phyloP scores from a whole-genome alignment of 2,113 vertebrate genomes.

The Aptenodytes patagonicus region DNA sequence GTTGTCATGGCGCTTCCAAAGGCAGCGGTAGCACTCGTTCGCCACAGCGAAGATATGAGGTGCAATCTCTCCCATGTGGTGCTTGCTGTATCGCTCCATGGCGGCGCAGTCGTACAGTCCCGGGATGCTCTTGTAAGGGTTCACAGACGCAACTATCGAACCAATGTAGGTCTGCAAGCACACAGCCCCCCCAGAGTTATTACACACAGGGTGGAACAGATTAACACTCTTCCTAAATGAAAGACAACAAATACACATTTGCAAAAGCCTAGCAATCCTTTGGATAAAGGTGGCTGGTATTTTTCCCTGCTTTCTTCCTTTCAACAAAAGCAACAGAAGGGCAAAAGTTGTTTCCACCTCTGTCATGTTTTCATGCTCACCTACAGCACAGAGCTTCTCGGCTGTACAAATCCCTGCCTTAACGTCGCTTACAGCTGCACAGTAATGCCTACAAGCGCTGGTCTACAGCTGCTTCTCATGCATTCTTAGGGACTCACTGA shows the following conservation, averaged over 20 bases:
- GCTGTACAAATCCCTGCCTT: not conserved
- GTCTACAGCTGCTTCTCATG: not conserved
- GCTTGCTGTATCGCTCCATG: conserved; percentile 84
- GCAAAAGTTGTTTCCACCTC: not conserved
- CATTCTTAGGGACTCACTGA: not conserved
- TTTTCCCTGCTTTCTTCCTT: not conserved
- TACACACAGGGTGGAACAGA: not conserved
- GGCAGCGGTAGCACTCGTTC: conserved; percentile 94
- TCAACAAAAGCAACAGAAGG: not conserved
- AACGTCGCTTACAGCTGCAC: not conserved
- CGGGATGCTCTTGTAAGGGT: conserved; percentile 88
- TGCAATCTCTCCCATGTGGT: conserved; percentile 87
- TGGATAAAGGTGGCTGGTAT: not conserved
- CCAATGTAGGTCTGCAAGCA: conserved; percentile 91
- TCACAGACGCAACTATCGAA: conserved; percentile 93
- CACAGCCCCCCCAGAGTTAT: not conserved
- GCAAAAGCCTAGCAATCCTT: not conserved
- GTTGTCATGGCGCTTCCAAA: conserved; percentile 92
- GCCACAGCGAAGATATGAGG: conserved; percentile 95
- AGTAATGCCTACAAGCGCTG: fast-evolving
- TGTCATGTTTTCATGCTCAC: not conserved
- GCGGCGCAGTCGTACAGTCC: conserved; percentile 81
- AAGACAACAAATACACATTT: fast-evolving
- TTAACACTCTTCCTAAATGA: not conserved
- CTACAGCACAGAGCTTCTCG: not conserved